Base-by-base conservation (phyloP, 53 echinoderm and acorn worm genomes). In the Apostichopus leukothele region DNA sequence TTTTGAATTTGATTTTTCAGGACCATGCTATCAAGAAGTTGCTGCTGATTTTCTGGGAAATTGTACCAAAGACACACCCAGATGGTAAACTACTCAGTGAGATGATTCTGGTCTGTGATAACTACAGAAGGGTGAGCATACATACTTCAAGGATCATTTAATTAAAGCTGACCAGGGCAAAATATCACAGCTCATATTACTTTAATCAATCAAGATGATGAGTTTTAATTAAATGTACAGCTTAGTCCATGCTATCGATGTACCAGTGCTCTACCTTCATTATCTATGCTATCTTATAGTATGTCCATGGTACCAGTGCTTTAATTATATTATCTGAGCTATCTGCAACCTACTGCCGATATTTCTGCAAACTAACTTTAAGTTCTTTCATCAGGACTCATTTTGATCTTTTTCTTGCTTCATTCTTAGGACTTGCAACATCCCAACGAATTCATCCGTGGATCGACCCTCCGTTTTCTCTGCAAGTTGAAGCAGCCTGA, bases 361-460 rank as follows among this genome's bases (percentile, higher is more conserved):
- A 39, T 39, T 39, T 39, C 39, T 39, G 39, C 39, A 39, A 39
- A 39, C 39, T 39, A 39, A 22, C 12, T 57, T 9, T 10, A 57
- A 57, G 57, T 57, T 57, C 57, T 57, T 57, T 57, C 57, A 57
- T 10, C 74, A 85, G 25, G 7, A 0, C 57, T 10, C 57, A 57
- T 57, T 57, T 57, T 57, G 8, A 57, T 57, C 57, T 9, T 68
- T 22, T 86, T 4, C 52, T 18, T 55, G 76, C 54, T 60, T 61
- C 21, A 0, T 39, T 54, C n/a, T 23, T 86, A 95, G 98, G 98
- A 98, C 66, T 90, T 98, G 16, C 98, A 98, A 83, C 98, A 98
- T 79, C 98, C 98, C 76, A 98, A 98, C 51, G 98, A 98, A 89
- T 98, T 98, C 92, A 98, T 98, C 94, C 95, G 98, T 27, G 98